phyloP scores from a whole-genome alignment of 2,113 vertebrate genomes.

The Lepidothrix coronata region DNA sequence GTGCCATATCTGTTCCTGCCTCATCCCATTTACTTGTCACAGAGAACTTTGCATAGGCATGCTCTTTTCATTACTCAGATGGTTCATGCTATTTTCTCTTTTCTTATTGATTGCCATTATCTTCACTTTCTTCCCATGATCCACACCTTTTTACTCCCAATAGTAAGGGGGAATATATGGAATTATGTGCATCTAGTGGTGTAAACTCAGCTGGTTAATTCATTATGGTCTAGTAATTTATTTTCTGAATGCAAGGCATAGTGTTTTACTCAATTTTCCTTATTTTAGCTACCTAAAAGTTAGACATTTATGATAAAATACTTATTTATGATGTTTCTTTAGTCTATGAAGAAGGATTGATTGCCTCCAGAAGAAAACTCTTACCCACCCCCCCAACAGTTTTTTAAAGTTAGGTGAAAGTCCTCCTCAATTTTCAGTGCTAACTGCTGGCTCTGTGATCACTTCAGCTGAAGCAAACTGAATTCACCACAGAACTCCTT shows the following conservation, averaged over 20 bases:
- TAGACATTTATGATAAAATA: neutral
- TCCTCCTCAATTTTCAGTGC: neutral
- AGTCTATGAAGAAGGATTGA: neutral
- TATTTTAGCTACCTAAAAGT: neutral
- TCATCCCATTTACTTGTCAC: neutral
- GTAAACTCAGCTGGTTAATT: neutral
- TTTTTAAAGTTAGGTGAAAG: neutral
- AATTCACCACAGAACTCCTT: neutral
- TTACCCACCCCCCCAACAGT: neutral
- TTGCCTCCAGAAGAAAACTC: neutral
- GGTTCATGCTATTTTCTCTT: neutral
- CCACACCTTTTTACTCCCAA: neutral
- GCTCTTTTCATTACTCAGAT: neutral
- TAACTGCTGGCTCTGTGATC: neutral
- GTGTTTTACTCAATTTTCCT: neutral
- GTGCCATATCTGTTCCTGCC: neutral
- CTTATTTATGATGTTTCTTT: neutral
- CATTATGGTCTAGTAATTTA: neutral
- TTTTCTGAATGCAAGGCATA: neutral
- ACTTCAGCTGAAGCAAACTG: neutral
- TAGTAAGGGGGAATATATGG: neutral
- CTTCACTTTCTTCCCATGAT: neutral
- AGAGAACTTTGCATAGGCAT: neutral
- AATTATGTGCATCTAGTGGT: neutral
- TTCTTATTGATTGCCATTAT: neutral